Conservation (phyloP, 53 echinoderm and acorn worm species). For the Paracentrotus lividus region DNA sequence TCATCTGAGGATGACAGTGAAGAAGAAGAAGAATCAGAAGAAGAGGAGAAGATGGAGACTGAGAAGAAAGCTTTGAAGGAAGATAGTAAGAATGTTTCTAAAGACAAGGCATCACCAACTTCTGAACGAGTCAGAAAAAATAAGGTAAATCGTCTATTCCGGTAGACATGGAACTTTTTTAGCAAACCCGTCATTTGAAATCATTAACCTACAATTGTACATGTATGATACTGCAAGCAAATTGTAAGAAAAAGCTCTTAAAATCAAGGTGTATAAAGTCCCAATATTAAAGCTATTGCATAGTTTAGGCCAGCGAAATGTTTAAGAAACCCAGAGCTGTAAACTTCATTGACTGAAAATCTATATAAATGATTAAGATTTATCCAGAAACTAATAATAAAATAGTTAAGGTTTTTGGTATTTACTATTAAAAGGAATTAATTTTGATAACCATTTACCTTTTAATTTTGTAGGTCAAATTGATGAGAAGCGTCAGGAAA, state of each 20-base stretch:
- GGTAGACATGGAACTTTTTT: no score
- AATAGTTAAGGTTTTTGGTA: neutral
- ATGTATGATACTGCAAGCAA: no score
- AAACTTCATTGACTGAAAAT: neutral
- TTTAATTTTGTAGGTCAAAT: conserved; percentile 61
- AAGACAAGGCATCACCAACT: neutral
- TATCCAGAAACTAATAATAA: neutral
- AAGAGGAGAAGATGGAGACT: conserved; percentile 61
- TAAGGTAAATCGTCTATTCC: conserved; percentile 7
- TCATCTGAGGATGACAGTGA: conserved; percentile 50
- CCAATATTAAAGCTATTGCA: no score
- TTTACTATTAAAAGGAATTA: no score
- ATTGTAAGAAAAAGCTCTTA: no score
- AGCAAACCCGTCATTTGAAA: neutral
- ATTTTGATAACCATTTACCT: no score
- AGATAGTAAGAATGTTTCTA: conserved; percentile 46
- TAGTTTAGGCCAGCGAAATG: no score
- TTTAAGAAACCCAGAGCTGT: no score
- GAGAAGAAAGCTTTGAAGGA: conserved; percentile 24
- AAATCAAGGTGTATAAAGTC: no score
- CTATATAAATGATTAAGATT: neutral
- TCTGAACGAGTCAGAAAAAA: conserved; percentile 55
- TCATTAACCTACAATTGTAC: neutral
- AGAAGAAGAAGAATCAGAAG: conserved; percentile 65
- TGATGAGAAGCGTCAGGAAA: conserved; percentile 78